Conservation (phyloP, 2,113 vertebrate genomes). For the Oryzias curvinotus region DNA sequence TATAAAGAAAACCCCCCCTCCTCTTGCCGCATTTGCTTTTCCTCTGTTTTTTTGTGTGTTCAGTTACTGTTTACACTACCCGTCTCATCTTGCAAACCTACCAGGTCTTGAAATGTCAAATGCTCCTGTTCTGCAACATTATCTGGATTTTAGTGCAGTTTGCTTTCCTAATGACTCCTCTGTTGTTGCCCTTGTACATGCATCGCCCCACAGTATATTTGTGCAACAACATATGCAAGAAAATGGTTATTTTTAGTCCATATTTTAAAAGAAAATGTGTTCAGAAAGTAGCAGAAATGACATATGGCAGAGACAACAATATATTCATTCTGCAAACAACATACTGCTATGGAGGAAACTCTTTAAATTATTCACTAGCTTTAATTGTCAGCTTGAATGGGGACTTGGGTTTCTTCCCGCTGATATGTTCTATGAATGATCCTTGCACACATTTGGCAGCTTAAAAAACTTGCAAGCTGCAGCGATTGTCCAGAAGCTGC, state of each 20-base stretch:
- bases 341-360: constrained; percentile 47
- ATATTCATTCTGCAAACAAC: constrained; percentile 27
- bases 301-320: constrained; percentile 3
- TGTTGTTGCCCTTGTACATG: constrained; percentile 5
- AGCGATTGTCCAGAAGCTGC: background rate
- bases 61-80: too few relatives aligned
- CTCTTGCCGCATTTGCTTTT: background rate
- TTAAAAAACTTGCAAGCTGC: background rate
- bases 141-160: constrained; percentile 8
- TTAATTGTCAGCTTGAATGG: constrained; percentile 58
- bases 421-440: constrained; percentile 5
- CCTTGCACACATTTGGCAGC: constrained; percentile 14
- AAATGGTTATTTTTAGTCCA: background rate
- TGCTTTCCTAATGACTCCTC: background rate
- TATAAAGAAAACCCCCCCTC: constrained; percentile 7
- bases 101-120: background rate
- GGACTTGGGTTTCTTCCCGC: constrained; percentile 39
- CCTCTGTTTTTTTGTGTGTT: background rate
- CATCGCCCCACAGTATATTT: background rate
- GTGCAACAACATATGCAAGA: constrained; percentile 3
- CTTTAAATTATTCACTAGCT: constrained; percentile 67
- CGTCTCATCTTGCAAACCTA: too few relatives aligned
- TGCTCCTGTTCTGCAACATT: constrained; percentile 15
- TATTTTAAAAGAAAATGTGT: background rate
- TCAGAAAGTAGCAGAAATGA: constrained; percentile 1